phyloP scores from a whole-genome alignment of 2,113 vertebrate species.

The Neofelis nebulosa region DNA sequence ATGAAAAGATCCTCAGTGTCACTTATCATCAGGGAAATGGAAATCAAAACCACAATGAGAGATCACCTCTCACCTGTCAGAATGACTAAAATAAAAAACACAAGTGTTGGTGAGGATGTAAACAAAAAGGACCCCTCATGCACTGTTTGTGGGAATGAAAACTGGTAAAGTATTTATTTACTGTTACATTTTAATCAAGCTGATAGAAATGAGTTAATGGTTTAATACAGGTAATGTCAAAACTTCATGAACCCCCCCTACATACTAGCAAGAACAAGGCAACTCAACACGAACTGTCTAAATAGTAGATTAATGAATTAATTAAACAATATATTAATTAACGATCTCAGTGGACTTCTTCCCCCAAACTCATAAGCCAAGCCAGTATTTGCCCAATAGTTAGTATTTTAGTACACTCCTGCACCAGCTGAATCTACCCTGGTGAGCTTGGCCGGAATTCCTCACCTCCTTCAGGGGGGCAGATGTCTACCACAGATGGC shows the following conservation, averaged over 20 bases:
- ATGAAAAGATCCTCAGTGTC: neutral
- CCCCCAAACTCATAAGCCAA: neutral
- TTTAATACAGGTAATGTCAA: neutral
- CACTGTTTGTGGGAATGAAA: neutral
- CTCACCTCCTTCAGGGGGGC: neutral
- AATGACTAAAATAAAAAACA: neutral
- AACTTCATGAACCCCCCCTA: neutral
- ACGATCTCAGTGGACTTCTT: neutral
- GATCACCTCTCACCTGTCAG: neutral
- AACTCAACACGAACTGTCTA: neutral
- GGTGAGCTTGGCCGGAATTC: neutral
- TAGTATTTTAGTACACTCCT: neutral
- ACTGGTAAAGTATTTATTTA: neutral
- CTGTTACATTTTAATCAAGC: neutral
- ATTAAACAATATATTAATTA: neutral
- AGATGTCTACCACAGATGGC: neutral
- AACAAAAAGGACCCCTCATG: neutral
- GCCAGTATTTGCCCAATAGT: neutral
- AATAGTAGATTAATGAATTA: neutral
- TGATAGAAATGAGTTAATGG: neutral
- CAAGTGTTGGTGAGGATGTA: neutral
- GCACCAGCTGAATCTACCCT: neutral
- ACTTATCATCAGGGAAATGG: neutral
- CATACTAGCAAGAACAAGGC: neutral
- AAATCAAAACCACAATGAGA: neutral